Base-by-base conservation (phyloP, 2,113 vertebrate species). In the Xiphophorus couchianus region DNA sequence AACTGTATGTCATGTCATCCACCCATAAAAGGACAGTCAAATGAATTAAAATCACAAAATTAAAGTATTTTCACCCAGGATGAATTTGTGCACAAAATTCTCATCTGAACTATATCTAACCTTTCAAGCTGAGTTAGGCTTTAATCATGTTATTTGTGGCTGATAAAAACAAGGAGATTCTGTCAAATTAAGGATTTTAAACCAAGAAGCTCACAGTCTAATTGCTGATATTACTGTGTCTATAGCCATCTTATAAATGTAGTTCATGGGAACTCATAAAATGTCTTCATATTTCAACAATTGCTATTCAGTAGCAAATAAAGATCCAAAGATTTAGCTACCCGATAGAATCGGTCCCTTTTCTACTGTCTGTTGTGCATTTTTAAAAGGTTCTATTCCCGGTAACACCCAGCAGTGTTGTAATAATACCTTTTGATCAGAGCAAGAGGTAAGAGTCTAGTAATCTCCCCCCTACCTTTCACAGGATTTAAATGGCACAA, bases 401-500 rank as follows among this genome's bases (percentile, higher is more conserved):
- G 72, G 90, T 73, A 85, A 76, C 89, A 84, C 82, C 77, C 84
- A 88, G 85, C 65, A 0, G 84, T 44, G 88, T 31, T 2, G 66
- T 67, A 85, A 86, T 90, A 85, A 92, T 87, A 89, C 83, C 87
- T 88, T 37, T 84, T 93, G 91, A 93, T 93, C 91, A 89, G 76
- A 81, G 77, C 84, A 90, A 83, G 84, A 86, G 88, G 85, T 93
- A 90, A 90, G 84, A 90, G 80, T 86, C 77, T 71, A 74, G 74
- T 88, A 91, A 93, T 93, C 88, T 82, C 83, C 70, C 85, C 84
- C 77, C 80, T 31, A 74, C 77, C 77, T 81, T 62, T 73, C 25
- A 22, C 22, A 76, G 72, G 82, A 89, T 91, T 86, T 78, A 86
- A 76, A 83, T 10, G 22, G 62, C 27, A 70, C 65, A 81, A 84